Base-by-base conservation (phyloP, 2,113 vertebrate species). In the Ivindomyrus marchei region DNA sequence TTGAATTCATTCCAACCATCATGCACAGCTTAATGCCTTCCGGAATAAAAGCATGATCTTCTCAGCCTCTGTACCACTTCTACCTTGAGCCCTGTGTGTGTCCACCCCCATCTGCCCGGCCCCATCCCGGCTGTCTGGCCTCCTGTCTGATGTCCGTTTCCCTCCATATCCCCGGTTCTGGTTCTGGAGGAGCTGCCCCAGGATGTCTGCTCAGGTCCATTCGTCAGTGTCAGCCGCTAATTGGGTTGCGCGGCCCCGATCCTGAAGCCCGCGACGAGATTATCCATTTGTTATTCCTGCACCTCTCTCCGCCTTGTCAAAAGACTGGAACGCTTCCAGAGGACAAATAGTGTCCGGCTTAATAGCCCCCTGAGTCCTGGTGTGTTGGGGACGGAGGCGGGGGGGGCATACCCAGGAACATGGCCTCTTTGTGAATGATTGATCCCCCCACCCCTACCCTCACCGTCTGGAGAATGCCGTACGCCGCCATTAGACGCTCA, bases 141-240 rank as follows among this genome's bases (percentile, higher is more conserved):
- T 94, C 95, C 95, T 94, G 89, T 86, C 91, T 92, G 94, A 94
- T 96, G 96, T 96, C 95, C 95, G 94, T 95, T 94, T 84, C 95
- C 92, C 95, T 95, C 95, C 85, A 62, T 94, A 95, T 95, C 95
- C 96, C 96, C 93, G 94, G 94, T 95, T 96, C 96, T 95, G 96
- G 95, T 96, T 96, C 93, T 94, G 94, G 94, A 94, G 92, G 93
- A 95, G 93, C 92, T 93, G 91, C 93, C 94, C 93, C 94, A 91
- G 94, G 95, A 95, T 95, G 92, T 88, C 91, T 90, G 93, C 94
- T 95, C 94, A 89, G 94, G 94, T 93, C 94, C 96, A 96, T 96
- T 96, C 94, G 95, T 96, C 96, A 96, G 96, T 94, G 96, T 96
- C 96, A 96, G 92, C 89, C 88, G 92, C 94, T 96, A 96, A 96